Evolutionary conservation across 53 echinoderm and acorn worm species (phyloP), one percentile per base, ranked within the genome.

Genomic region (Paracentrotus lividus): DNA sequence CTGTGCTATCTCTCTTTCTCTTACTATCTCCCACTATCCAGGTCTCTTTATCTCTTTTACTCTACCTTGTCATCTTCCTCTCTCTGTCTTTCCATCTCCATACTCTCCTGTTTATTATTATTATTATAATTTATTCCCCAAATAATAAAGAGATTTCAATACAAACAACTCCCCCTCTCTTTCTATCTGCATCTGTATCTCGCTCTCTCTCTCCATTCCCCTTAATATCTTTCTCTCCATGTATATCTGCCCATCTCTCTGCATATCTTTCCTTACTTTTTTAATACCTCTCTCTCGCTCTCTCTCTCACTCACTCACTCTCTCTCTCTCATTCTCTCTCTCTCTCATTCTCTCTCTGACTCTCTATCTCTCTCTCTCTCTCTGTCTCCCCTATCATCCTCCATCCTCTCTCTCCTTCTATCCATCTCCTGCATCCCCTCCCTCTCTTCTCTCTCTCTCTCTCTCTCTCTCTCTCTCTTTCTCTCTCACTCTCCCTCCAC

Each of bases 161-260:
- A n/a, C n/a, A n/a, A n/a, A n/a, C n/a, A n/a, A n/a, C 33, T 67
- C 67, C 36, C 91, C 13, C 51, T 53, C 91, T 53, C 91, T 68
- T 23, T 21, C 59, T 15, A 12, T 15, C 15, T 52, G 1, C 52
- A 9, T n/a, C n/a, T n/a, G 10, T 52, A 1, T 52, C 52, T 52
- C 52, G 0, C 10, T 10, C 10, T 10, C 10, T 49, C 52, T 52
- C 3, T 52, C 52, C 52, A 52, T 15, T 52, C 52, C 3, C 4
- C 52, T 52, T 21, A 20, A 18, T 67, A 12, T 67, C 31, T 1
- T 32, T 67, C 34, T 67, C 29, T 67, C 6, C 1, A 29, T 0
- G 12, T 31, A 5, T 29, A 0, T 67, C 7, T 31, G 27, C 21
- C 57, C 16, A 0, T 57, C 57, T 57, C 4, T 21, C 57, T 57